Base-by-base conservation (phyloP, 2,888 invertebrate species). In the Drosophila neotestacea region DNA sequence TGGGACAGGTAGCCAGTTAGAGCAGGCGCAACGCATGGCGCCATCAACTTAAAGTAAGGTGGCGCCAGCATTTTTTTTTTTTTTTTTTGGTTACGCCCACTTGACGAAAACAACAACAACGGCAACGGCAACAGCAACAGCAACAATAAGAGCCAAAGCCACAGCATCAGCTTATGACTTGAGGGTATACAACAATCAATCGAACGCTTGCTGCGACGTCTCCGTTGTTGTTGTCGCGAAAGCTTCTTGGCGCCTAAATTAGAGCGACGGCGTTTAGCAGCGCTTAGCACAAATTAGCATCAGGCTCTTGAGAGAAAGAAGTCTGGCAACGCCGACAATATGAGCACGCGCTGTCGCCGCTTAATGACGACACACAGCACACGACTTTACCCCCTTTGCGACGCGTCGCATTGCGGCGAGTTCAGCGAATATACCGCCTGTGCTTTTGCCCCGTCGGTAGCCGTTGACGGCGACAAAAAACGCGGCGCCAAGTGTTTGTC, bases 61-160 rank as follows among this genome's bases (percentile, higher is more conserved):
- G 90, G 91, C 91, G 91, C 90, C 91, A 90, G 72, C 71, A 79
- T 84, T 82, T 82, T 73, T 67, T 85, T 39, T 66, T 34, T 46
- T 54, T 47, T 63, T 68, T 78, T 90, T 88, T 78, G 88, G 91
- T 88, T 86, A 91, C 90, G 90, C 91, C 90, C 85, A 89, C 90
- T 90, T 82, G 81, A 78, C 71, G 67, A 63, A 41, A 63, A 46
- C 58, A 65, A 52, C 67, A 70, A 42, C 39, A 69, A 28, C 30
- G 47, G 7, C 6, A 22, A 60, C 39, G 16, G 16, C 16, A 64
- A 34, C 52, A 48, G 42, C 42, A 58, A 38, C 54, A 51, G 41
- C 54, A 66, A 69, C 55, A 55, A 55, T 50, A 52, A 55, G 50
- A 44, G 48, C 52, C 46, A 36, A 67, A 63, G 68, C 78, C 52